Evolutionary conservation across 2,113 vertebrate genomes (phyloP).

Genomic region (Paedocypris sp.): DNA sequence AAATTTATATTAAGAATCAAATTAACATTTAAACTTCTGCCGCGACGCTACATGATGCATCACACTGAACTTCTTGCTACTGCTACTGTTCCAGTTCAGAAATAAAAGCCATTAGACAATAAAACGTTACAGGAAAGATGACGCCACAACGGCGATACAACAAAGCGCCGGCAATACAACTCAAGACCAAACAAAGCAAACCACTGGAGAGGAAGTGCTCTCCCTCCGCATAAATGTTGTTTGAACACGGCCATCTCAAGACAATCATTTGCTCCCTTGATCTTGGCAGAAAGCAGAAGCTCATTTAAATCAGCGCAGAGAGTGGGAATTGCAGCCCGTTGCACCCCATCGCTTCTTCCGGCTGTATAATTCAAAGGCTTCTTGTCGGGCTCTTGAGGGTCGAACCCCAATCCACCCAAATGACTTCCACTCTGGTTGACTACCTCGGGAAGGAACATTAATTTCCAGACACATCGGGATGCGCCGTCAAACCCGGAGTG

Average conservation of each 20-base stretch:
- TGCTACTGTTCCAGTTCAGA: too few species aligned
- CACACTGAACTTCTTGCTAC: too few species aligned
- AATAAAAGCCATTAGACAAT: too few species aligned
- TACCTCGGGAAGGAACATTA: slow-evolving; percentile 17
- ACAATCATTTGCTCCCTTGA: not conserved
- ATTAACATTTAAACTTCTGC: too few species aligned
- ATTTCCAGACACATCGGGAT: slow-evolving; percentile 23
- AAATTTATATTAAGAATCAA: too few species aligned
- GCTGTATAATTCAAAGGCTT: slow-evolving; percentile 13
- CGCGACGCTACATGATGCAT: too few species aligned
- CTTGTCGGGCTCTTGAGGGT: not conserved
- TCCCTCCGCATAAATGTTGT: not conserved
- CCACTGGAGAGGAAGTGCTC: not conserved
- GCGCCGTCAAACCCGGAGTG: not conserved
- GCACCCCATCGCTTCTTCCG: not conserved
- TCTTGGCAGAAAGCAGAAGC: slow-evolving; percentile 9
- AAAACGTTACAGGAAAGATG: too few species aligned
- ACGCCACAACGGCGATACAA: too few species aligned
- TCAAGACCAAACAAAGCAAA: not conserved
- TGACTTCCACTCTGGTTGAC: slow-evolving; percentile 3
- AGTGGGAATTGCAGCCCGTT: not conserved
- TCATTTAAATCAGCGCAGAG: not conserved
- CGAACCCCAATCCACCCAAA: not conserved
- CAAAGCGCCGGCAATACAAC: too few species aligned
- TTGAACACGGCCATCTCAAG: not conserved